Evolutionary conservation across 2,113 vertebrate species (phyloP), one percentile per base, ranked within the genome.

Genomic region (Gymnorhina tibicen): DNA sequence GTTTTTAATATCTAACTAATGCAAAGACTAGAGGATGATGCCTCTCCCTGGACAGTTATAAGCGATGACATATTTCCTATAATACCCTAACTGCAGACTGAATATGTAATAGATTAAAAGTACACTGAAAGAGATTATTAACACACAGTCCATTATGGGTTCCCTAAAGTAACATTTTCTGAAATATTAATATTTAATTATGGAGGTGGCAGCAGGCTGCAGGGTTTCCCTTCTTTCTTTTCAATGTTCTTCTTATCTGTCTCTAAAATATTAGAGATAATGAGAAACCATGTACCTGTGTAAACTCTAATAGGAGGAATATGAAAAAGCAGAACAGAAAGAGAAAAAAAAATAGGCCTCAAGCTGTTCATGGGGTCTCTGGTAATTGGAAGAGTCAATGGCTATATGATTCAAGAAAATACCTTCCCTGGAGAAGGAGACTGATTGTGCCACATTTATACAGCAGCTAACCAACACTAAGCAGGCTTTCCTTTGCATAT

Each of bases 341-440:
- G 89, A 59, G 4, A 15, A n/a, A 81, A 95, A 94, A 91, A 85
- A 89, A 84, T 55, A 93, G 86, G 72, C 93, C 87, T 96, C 68
- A 53, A 97, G 95, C 95, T 97, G 82, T 94, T 95, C 23, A 12
- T 55, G 79, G 93, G 94, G 95, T 94, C 81, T 95, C 82, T 96
- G 88, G 96, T 98, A 98, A 98, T 98, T 98, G 98, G 97, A 97
- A 98, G 98, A 98, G 97, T 98, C 97, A 98, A 97, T 98, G 96
- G 97, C 97, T 97, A 88, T 97, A 97, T 93, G 96, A 98, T 94
- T 98, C 97, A 98, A 98, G 96, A 98, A 98, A 98, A 98, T 95
- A 96, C 97, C 95, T 97, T 98, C 97, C 97, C 98, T 98, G 20
- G 97, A 98, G 98, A 98, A 98, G 96, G 87, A 98, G 95, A 98